Evolutionary conservation across 2,888 invertebrate species (phyloP).

Genomic region (Craniophora ligustri): DNA sequence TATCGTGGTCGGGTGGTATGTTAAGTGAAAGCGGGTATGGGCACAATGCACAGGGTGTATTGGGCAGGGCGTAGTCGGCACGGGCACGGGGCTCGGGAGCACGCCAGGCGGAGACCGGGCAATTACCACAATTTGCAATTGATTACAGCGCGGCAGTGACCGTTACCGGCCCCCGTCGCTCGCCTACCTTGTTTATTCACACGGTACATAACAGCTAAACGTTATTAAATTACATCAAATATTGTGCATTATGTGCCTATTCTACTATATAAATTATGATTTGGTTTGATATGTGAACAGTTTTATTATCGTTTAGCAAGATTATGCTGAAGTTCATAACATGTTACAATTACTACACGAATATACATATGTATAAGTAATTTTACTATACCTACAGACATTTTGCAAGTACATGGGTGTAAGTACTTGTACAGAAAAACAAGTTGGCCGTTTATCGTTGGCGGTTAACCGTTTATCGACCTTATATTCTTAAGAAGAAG

Average conservation of each 20-base stretch:
- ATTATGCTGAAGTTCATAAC: no score
- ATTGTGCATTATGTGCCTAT: conserved; percentile 17
- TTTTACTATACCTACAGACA: not conserved
- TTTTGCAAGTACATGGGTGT: not conserved
- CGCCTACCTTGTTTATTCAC: conserved; percentile 57
- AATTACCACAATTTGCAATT: conserved; percentile 77
- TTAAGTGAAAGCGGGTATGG: conserved; percentile 40
- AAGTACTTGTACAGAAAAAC: not conserved
- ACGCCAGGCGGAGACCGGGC: conserved; percentile 56
- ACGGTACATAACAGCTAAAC: conserved; percentile 48
- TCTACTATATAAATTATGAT: no score
- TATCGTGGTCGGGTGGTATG: conserved; percentile 31
- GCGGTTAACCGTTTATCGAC: no score
- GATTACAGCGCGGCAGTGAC: conserved; percentile 68
- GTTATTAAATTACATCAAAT: conserved; percentile 55
- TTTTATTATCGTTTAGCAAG: no score
- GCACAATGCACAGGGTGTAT: conserved; percentile 35
- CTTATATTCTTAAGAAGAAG: not conserved
- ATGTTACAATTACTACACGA: no score
- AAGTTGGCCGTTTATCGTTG: not conserved
- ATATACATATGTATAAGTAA: not conserved
- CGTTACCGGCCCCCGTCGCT: conserved; percentile 53
- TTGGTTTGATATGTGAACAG: no score
- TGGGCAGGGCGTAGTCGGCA: conserved; percentile 33
- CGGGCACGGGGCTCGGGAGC: conserved; percentile 31